Evolutionary conservation across 2,797 vertebrate species (phyloP).

Genomic region (Molossus molossus): DNA sequence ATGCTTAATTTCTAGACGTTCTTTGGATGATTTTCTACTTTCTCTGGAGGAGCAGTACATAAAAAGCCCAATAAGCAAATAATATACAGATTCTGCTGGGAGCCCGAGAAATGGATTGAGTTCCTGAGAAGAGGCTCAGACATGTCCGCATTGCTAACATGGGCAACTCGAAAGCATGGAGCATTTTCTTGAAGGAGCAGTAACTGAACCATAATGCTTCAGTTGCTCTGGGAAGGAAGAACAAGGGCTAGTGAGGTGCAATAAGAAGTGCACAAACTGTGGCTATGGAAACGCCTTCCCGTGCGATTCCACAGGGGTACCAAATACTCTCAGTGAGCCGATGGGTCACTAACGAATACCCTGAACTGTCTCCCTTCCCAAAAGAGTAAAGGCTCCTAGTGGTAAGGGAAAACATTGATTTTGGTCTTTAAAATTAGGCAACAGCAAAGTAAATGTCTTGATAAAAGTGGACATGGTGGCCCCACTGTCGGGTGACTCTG

Average conservation of each 20-base stretch:
- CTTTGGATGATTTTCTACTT: not conserved
- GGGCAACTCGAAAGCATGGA: not conserved
- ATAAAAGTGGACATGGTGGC: not conserved
- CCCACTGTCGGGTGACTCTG: not conserved
- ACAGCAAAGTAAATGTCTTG: not conserved
- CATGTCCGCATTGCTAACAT: not conserved
- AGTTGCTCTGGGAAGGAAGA: not conserved
- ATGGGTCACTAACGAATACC: not conserved
- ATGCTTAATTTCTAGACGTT: not conserved
- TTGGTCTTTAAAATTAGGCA: not conserved
- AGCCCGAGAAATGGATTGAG: not conserved
- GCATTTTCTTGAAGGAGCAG: not conserved
- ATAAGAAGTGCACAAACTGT: not conserved
- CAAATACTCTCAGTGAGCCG: not conserved
- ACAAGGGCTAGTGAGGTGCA: not conserved
- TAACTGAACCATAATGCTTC: not conserved
- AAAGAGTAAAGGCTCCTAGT: not conserved
- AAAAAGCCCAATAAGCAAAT: slow-evolving; percentile 19
- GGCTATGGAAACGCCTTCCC: not conserved
- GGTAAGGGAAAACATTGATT: not conserved
- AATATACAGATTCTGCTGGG: not conserved
- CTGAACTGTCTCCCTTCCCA: not conserved
- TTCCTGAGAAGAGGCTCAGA: not conserved
- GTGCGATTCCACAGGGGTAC: not conserved
- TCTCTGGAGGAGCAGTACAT: not conserved